These are phyloP conservation scores for Azorinus chamasolen DNA, from an alignment of 2,888 invertebrate species.

Conservation along the genomic window DNA sequence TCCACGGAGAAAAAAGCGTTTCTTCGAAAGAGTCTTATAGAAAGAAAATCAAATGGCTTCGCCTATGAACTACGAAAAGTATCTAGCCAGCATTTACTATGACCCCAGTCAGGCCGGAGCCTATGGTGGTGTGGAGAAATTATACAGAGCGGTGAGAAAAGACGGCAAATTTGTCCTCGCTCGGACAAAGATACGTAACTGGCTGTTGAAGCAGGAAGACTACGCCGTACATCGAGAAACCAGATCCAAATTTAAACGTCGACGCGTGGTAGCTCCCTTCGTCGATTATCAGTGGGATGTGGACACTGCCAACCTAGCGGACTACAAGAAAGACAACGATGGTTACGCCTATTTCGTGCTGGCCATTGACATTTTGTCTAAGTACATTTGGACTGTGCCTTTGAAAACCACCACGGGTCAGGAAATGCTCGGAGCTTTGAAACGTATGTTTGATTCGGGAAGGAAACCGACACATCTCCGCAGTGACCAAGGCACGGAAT, in stretches of 20 bases:
- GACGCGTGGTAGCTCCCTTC: constrained; percentile 30
- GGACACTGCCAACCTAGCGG: constrained; percentile 41
- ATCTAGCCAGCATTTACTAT: constrained; percentile 54
- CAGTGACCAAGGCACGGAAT: constrained; percentile 48
- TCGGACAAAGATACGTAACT: constrained; percentile 43
- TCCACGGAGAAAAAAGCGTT: no score
- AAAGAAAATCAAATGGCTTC: constrained; percentile 45
- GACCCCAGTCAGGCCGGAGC: constrained; percentile 50
- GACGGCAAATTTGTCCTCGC: constrained; percentile 51
- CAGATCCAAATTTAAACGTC: constrained; percentile 32
- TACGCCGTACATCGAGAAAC: constrained; percentile 47
- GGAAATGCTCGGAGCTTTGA: constrained; percentile 40
- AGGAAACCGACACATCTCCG: constrained; percentile 17
- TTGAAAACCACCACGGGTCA: constrained; percentile 33
- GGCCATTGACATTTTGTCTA: constrained; percentile 36
- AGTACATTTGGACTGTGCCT: constrained; percentile 37
- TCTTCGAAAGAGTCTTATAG: background rate
- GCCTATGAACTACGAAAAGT: constrained; percentile 38
- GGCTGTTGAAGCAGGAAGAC: constrained; percentile 54
- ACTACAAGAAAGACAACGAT: constrained; percentile 42
- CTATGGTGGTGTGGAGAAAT: constrained; percentile 54
- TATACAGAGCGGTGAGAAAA: constrained; percentile 57
- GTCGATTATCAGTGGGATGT: constrained; percentile 57
- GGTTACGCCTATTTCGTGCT: constrained; percentile 40
- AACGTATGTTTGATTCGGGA: constrained; percentile 19